These are phyloP conservation scores for Hydrolagus affinis DNA, from an alignment of 2,113 vertebrate species.

Conservation along the genomic window DNA sequence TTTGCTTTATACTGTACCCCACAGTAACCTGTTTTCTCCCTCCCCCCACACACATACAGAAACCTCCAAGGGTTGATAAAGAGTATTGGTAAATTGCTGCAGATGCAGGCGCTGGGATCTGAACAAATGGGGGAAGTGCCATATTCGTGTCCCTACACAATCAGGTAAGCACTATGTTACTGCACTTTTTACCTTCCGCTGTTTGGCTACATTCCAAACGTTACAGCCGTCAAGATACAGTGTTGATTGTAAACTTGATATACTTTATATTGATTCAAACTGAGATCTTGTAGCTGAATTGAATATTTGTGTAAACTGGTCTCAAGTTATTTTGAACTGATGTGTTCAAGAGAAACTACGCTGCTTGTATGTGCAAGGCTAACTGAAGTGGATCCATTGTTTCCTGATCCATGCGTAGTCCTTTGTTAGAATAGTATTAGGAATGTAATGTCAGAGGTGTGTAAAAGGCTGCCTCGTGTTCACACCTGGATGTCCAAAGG, in stretches of 20 bases:
- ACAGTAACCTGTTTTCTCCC: slow-evolving; percentile 35
- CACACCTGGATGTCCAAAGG: too few relatives aligned
- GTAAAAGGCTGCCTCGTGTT: too few relatives aligned
- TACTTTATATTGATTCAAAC: not conserved
- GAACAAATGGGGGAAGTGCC: slow-evolving; percentile 42
- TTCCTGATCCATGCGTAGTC: too few relatives aligned
- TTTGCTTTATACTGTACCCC: slow-evolving; percentile 22
- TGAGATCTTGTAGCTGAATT: too few relatives aligned
- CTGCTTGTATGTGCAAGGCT: too few relatives aligned
- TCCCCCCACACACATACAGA: slow-evolving; percentile 45
- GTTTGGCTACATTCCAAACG: not conserved
- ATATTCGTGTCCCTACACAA: slow-evolving; percentile 64
- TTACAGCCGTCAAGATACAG: not conserved
- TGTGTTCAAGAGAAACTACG: too few relatives aligned
- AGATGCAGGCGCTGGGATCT: slow-evolving; percentile 64
- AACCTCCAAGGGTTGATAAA: slow-evolving; percentile 80
- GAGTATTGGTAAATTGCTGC: slow-evolving; percentile 67
- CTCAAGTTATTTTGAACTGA: too few relatives aligned
- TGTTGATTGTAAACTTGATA: not conserved
- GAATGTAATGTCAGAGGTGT: too few relatives aligned
- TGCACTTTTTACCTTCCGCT: not conserved
- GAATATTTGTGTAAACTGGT: too few relatives aligned
- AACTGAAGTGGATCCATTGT: too few relatives aligned
- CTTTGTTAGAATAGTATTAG: too few relatives aligned
- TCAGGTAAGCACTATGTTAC: slow-evolving; percentile 62